Evolutionary conservation across 2,888 invertebrate species (phyloP).

Genomic region (Spilosoma lubricipeda): DNA sequence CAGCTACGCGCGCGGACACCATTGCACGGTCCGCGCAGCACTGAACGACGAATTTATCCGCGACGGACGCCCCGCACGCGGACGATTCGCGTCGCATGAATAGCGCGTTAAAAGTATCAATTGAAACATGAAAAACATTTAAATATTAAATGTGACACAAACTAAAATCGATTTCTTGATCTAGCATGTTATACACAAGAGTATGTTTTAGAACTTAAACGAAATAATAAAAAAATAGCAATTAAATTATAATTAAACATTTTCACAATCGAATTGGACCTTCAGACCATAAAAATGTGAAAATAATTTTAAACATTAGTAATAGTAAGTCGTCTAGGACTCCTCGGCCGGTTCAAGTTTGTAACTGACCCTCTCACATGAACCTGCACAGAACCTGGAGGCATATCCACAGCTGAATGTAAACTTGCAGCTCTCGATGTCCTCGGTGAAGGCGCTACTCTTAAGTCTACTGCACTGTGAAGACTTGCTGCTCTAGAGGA

Average conservation of each 20-base stretch:
- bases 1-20: too few species aligned
- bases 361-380: slow-evolving; percentile 75
- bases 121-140: slow-evolving; percentile 12
- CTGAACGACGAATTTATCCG: too few species aligned
- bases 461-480: slow-evolving; percentile 78
- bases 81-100: too few species aligned
- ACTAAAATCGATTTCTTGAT: background rate
- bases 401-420: slow-evolving; percentile 77
- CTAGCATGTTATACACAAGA: background rate
- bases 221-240: background rate
- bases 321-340: slow-evolving; percentile 77
- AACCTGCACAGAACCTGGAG: slow-evolving; percentile 75
- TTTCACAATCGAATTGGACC: slow-evolving; percentile 54
- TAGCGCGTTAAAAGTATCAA: slow-evolving; percentile 40
- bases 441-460: slow-evolving; percentile 76
- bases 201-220: background rate
- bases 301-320: slow-evolving; percentile 65
- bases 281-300: slow-evolving; percentile 44
- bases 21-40: too few species aligned
- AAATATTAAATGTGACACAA: background rate
- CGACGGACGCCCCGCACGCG: too few species aligned
- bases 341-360: slow-evolving; percentile 74
- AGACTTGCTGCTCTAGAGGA: slow-evolving; percentile 80
- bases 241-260: background rate
- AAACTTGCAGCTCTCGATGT: slow-evolving; percentile 78